Base-by-base conservation (phyloP, 2,113 vertebrate species). In the Misgurnus mizolepis region DNA sequence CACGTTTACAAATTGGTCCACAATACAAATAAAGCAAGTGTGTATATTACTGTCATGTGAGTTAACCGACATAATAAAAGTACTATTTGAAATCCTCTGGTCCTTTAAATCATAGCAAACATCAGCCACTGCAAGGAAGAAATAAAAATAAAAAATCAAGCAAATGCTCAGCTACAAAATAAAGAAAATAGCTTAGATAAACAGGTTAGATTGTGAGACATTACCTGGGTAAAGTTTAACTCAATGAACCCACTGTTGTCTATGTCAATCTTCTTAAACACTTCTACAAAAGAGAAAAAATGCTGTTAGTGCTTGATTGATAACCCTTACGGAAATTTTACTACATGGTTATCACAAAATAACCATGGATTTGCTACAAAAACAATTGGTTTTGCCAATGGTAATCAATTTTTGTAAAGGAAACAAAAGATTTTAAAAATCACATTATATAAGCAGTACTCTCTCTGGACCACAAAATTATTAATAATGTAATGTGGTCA, bases 121-220 rank as follows among this genome's bases (percentile, higher is more conserved):
- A 78, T 45, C 83, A 88, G 70, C 87, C 87, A 88, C 87, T 88
- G 70, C 10, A 84, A 87, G 43, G 73, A 50, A 61, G 15, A 53
- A 81, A 66, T 22, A 22, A 61, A 80, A 77, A 67, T 79, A 39
- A 22, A 61, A 80, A 77, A 67, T 79, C 5, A 69, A 17, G n/a
- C 3, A 34, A 55, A 43, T 18, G 11, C 62, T 76, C 12, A 1
- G n/a, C 50, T 12, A 22, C 7, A 40, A 17, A 18, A 65, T 5
- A 4, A 45, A 22, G 50, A 65, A 40, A 4, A 61, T 56, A n/a
- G 12, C 9, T 40, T 58, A 53, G 27, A 5, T 5, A 27, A 8
- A 27, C 2, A 22, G 43, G 17, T 5, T 7, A 67, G 12, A 55
- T 66, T 7, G 53, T 3, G 41, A 61, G 22, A 74, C 4, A 49